Base-by-base conservation (phyloP, 2,888 invertebrate species). In the Papilio protenor region DNA sequence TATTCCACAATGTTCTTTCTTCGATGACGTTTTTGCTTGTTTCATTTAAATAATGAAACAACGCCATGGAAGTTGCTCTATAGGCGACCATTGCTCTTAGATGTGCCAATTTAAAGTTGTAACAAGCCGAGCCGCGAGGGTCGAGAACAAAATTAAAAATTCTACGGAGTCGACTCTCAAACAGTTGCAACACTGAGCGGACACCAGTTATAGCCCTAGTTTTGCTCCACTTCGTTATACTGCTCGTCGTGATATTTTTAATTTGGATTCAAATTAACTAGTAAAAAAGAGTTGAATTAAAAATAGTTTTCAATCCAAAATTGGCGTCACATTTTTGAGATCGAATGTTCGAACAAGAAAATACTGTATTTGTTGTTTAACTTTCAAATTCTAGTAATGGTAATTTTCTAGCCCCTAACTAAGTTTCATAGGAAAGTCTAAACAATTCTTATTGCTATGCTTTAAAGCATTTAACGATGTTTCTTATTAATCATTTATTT, bases 71-170 rank as follows among this genome's bases (percentile, higher is more conserved):
- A 90, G 88, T 91, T 90, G 88, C 86, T 91, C 88, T 88, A 87
- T 90, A 89, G 87, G 90, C 91, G 91, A 90, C 92, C 91, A 91
- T 93, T 92, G 92, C 92, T 92, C 90, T 89, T 92, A 92, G 93
- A 93, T 93, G 93, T 91, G 93, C 92, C 94, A 94, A 94, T 94
- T 94, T 94, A 94, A 94, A 94, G 91, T 94, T 94, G 92, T 94
- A 94, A 94, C 93, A 91, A 94, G 93, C 92, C 93, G 93, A 91
- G 90, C 91, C 89, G 90, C 92, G 90, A 92, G 93, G 92, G 91
- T 91, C 90, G 88, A 90, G 89, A 93, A 93, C 92, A 89, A 92
- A 94, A 94, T 94, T 94, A 94, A 94, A 93, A 94, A 94, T 89
- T 93, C 91, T 81, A 86, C 90, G 84, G 89, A 87, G 87, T 88